These are phyloP conservation scores for Tridacna gigas DNA, from an alignment of 2,888 invertebrate genomes.

Conservation along the genomic window DNA sequence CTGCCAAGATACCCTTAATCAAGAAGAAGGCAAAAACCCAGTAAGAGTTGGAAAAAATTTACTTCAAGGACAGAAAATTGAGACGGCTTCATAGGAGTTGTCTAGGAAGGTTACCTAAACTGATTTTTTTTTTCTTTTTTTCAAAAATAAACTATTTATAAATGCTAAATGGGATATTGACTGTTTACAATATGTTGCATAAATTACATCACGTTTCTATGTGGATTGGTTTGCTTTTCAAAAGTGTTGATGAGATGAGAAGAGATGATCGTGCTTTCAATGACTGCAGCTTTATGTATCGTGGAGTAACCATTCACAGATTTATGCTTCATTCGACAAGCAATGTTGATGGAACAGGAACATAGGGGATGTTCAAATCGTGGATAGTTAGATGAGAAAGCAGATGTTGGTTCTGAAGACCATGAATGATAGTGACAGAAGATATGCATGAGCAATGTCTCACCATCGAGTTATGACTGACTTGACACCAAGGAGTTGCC, in stretches of 20 bases:
- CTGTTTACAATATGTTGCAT: neutral
- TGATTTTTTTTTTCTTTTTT: too few relatives aligned
- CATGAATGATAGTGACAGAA: too few relatives aligned
- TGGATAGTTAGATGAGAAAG: too few relatives aligned
- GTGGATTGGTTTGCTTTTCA: neutral
- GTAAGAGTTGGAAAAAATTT: conserved; percentile 52
- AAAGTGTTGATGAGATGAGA: neutral
- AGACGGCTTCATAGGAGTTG: neutral
- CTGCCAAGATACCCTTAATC: conserved; percentile 81
- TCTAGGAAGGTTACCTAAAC: too few relatives aligned
- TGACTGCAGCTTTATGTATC: conserved; percentile 8
- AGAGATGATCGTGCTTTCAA: neutral
- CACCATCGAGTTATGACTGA: too few relatives aligned
- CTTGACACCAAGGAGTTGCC: too few relatives aligned
- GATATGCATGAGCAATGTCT: too few relatives aligned
- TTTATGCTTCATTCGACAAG: too few relatives aligned
- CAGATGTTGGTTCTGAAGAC: too few relatives aligned
- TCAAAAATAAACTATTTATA: neutral
- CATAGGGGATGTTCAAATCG: too few relatives aligned
- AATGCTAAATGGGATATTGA: neutral
- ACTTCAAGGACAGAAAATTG: conserved; percentile 41
- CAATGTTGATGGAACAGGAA: too few relatives aligned
- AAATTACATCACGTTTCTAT: neutral
- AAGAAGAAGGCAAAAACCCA: conserved; percentile 82
- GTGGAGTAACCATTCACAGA: neutral